Base-by-base conservation (phyloP, 1,140 invertebrate genomes). In the Matsumurasca onukii region DNA sequence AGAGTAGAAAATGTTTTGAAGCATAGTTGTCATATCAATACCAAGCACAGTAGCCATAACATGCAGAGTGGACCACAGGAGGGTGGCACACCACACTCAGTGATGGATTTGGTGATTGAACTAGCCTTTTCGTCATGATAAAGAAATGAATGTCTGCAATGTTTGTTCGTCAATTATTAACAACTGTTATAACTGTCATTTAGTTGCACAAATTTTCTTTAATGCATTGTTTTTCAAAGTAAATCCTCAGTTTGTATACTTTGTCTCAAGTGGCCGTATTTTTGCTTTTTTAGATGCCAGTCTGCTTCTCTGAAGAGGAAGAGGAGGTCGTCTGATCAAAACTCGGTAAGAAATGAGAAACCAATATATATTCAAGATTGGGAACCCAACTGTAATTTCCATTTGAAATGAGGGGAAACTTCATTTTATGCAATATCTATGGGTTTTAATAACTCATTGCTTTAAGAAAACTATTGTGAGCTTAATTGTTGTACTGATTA, bases 221-320 rank as follows among this genome's bases (percentile, higher is more conserved):
- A 45, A 12, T 45, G 39, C 39, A 45, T 45, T 12, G 39, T 45
- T 45, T 45, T 12, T 45, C 39, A 45, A 9, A 12, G 9, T 45
- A 45, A 45, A 45, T 45, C 9, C n/a, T 45, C 9, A 45, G 39
- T 9, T 9, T 12, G 9, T 45, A 45, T 12, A 45, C 9, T 9
- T 45, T 9, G 39, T n/a, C 9, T 45, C 9, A 45, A n/a, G 39
- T 45, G 9, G n/a, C 39, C n/a, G n/a, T 12, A n/a, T n/a, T 12
- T 12, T 51, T 22, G 24, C n/a, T 45, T 51, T 51, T 51, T n/a
- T 22, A 51, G 49, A 9, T 51, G 49, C 49, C 49, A 51, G 49
- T 51, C 49, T 51, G n/a, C 49, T 5, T 3, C n/a, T 22, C n/a
- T 51, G 49, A 51, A 51, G n/a, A 51, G 49, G n/a, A 51, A 51